A percentile compares a stretch with the other conserved stretches of the same genome.
Evolutionary conservation across 37 sponge, comb jelly and placozoan species (phyloP).

Genomic region (Aphrocallistes beatrix): DNA sequence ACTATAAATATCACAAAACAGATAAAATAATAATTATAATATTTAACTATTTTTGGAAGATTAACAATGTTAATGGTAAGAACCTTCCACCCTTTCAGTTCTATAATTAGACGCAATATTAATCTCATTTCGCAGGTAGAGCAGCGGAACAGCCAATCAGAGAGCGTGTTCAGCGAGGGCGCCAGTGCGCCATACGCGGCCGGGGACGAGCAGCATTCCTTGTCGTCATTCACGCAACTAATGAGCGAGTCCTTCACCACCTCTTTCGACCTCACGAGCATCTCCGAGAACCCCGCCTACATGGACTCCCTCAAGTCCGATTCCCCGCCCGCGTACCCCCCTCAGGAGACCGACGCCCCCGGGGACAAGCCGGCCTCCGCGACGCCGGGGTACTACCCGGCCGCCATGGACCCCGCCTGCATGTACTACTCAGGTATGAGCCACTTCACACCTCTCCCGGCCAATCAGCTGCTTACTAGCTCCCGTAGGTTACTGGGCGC

Average conservation of each 20-base stretch:
- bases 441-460: not conserved
- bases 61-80: no score
- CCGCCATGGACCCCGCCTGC: not conserved
- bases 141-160: slow-evolving; percentile 3
- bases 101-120: no score
- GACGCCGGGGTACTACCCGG: not conserved
- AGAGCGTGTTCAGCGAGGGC: not conserved
- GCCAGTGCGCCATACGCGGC: not conserved
- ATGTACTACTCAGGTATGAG: not conserved
- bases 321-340: not conserved
- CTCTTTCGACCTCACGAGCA: slow-evolving; percentile 4
- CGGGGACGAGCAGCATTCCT: not conserved
- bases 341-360: not conserved
- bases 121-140: not conserved
- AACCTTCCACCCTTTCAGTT: no score
- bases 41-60: no score
- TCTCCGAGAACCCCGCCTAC: not conserved
- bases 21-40: no score
- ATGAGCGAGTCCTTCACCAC: not conserved
- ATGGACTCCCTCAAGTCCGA: not conserved
- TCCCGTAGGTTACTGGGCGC: not conserved
- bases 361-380: not conserved
- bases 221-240: not conserved
- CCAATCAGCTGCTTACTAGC: not conserved
- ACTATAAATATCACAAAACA: no score